phyloP scores from a whole-genome alignment of 2,797 vertebrate genomes.

The Hephaestus fuliginosus region DNA sequence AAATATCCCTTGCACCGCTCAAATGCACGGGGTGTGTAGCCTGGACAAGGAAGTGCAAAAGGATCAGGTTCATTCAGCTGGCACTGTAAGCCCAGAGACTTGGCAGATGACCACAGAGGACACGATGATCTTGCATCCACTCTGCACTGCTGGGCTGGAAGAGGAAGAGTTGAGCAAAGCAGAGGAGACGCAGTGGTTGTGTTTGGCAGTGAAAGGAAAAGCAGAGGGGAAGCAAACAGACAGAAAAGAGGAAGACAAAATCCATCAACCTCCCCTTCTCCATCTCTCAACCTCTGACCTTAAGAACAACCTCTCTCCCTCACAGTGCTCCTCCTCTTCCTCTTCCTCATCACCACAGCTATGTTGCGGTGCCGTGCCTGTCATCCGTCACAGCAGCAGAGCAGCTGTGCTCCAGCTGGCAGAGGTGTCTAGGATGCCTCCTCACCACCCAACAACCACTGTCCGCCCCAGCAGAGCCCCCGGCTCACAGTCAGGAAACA shows the following conservation, averaged over 20 bases:
- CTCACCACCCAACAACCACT: conserved; percentile 16
- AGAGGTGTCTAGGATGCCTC: conserved; percentile 14
- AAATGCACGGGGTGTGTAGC: background rate
- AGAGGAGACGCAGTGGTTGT: background rate
- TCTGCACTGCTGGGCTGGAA: conserved; percentile 5
- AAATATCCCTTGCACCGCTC: background rate
- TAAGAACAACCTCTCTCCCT: conserved; percentile 1
- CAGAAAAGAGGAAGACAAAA: conserved; percentile 6
- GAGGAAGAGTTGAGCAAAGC: background rate
- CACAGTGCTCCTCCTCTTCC: conserved; percentile 3
- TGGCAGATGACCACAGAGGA: conserved; percentile 28
- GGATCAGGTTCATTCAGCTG: conserved; percentile 33
- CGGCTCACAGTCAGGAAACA: conserved; percentile 7
- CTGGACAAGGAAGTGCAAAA: conserved; percentile 28
- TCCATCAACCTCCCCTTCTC: background rate
- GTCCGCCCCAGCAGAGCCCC: conserved; percentile 11
- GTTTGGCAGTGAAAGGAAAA: background rate
- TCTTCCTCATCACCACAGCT: conserved; percentile 30
- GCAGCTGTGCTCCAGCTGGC: conserved; percentile 23
- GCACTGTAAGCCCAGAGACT: conserved; percentile 16
- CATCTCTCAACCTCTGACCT: background rate
- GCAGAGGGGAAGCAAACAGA: conserved; percentile 10
- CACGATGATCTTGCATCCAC: conserved; percentile 12
- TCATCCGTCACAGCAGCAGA: conserved; percentile 77
- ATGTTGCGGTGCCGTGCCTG: conserved; percentile 69